These are phyloP conservation scores for Coptodon bakossiorum DNA, from an alignment of 2,113 vertebrate genomes.

Conservation along the genomic window DNA sequence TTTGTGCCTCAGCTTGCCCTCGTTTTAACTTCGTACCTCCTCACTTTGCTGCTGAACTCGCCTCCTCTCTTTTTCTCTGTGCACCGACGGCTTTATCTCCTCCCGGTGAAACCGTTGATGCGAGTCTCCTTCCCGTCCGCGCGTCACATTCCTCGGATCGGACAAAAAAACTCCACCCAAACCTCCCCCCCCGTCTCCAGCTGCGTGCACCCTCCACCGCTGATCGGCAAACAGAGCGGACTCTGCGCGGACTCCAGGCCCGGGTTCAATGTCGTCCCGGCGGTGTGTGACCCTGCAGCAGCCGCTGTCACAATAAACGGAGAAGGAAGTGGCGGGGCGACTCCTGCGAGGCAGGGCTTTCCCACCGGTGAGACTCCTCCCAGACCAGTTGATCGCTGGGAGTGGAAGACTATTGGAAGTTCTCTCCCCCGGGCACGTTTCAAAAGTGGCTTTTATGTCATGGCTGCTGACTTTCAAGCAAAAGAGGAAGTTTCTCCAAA, in stretches of 20 bases:
- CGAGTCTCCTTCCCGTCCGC: neutral
- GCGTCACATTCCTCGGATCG: conserved; percentile 42
- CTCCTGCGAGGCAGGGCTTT: conserved; percentile 24
- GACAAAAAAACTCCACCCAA: neutral
- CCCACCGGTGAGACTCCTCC: conserved; percentile 55
- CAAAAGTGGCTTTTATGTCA: conserved; percentile 1
- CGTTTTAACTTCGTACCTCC: conserved; percentile 28
- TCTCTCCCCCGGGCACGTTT: neutral
- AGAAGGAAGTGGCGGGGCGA: conserved; percentile 9
- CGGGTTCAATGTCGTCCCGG: neutral
- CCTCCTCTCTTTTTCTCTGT: neutral
- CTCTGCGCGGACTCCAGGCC: neutral
- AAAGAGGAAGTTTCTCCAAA: neutral
- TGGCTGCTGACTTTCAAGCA: neutral
- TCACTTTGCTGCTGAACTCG: conserved; percentile 5
- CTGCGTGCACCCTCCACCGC: neutral
- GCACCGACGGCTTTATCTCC: neutral
- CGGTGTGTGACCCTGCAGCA: neutral
- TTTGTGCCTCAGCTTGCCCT: neutral
- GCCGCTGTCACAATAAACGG: conserved; percentile 11
- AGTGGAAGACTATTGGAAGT: conserved; percentile 15
- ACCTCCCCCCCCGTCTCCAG: neutral
- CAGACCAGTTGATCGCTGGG: neutral
- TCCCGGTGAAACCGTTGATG: neutral
- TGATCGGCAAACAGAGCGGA: neutral